Conservation (phyloP, 2,797 vertebrate species). For the Gallirallus australis region DNA sequence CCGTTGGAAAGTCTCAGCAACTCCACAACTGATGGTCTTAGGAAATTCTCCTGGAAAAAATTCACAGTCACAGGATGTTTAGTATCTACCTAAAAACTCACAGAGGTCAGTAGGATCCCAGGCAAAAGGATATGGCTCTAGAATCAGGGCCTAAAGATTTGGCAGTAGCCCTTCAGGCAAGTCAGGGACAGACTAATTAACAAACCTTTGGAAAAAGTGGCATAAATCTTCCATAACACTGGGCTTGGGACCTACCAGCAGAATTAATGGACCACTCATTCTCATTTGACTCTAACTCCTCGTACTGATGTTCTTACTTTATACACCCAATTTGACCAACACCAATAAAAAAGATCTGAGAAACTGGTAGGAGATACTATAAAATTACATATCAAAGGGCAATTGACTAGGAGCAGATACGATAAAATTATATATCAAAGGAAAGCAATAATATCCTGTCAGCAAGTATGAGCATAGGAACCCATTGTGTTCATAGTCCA, state of each 20-base stretch:
- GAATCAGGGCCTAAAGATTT: not conserved
- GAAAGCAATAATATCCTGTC: constrained; percentile 12
- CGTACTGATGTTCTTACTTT: not conserved
- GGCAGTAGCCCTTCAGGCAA: not conserved
- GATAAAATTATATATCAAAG: constrained; percentile 40
- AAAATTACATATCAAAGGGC: constrained; percentile 37
- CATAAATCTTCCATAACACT: not conserved
- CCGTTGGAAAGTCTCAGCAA: not conserved
- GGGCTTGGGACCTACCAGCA: not conserved
- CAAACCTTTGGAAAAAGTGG: not conserved
- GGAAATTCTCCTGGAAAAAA: not conserved
- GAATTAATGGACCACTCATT: not conserved
- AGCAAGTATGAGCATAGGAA: not conserved
- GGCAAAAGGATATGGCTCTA: not conserved
- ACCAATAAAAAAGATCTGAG: not conserved
- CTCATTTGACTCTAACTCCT: not conserved
- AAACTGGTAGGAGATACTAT: not conserved
- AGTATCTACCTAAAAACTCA: not conserved
- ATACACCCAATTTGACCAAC: constrained; percentile 1
- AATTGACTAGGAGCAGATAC: not conserved
- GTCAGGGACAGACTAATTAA: not conserved
- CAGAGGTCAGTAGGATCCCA: not conserved
- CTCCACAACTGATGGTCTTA: not conserved
- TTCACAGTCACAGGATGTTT: not conserved
- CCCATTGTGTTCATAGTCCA: not conserved